phyloP scores from a whole-genome alignment of 2,113 vertebrate species.

The Cranoglanis bouderius region DNA sequence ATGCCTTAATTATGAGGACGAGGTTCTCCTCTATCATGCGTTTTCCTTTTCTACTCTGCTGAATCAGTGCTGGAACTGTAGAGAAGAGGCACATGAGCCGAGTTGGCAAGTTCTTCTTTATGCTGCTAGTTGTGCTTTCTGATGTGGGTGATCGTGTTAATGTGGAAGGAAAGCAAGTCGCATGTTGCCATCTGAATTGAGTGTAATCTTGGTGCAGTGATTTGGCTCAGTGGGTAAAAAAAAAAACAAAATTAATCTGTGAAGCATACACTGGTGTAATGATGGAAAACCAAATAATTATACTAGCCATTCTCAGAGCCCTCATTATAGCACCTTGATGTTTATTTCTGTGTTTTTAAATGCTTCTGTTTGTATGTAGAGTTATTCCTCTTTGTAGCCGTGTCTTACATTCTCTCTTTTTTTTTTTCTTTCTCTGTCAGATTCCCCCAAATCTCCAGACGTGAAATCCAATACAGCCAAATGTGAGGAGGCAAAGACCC shows the following conservation, averaged over 20 bases:
- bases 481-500: slow-evolving; percentile 65
- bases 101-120: background rate
- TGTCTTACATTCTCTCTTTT: background rate
- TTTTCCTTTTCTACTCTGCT: background rate
- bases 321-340: background rate
- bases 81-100: background rate
- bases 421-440: slow-evolving; percentile 47
- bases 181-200: background rate
- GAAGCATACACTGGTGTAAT: no score
- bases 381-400: background rate
- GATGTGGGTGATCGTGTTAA: background rate
- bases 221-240: background rate
- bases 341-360: background rate
- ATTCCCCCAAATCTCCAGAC: slow-evolving; percentile 55
- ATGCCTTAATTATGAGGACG: background rate
- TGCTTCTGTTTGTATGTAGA: background rate
- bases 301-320: background rate
- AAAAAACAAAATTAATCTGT: background rate
- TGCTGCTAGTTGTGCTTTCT: background rate
- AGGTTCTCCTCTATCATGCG: background rate
- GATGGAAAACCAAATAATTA: background rate
- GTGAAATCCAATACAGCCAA: slow-evolving; percentile 54
- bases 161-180: background rate
- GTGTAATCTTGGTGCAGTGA: background rate
- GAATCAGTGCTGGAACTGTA: background rate